Evolutionary conservation across 2,113 vertebrate genomes (phyloP).

Genomic region (Sinosuthora webbiana): DNA sequence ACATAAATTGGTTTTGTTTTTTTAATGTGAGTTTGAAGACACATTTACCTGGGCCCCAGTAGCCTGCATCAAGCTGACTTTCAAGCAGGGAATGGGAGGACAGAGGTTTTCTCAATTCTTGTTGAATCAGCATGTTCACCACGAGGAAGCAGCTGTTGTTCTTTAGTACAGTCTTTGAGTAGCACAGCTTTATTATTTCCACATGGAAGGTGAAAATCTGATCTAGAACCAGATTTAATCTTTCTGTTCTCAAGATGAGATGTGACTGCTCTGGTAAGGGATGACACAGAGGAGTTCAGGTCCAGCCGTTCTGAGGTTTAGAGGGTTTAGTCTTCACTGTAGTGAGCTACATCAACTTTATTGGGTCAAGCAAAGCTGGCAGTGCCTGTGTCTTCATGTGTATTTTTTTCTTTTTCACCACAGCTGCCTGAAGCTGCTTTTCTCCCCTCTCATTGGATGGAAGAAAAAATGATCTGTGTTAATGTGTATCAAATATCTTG

Average conservation of each 20-base stretch:
- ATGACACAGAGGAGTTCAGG: accelerated
- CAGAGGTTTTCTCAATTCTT: neutral
- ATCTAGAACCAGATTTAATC: neutral
- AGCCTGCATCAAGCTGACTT: neutral
- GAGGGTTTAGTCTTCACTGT: neutral
- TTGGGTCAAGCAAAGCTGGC: neutral
- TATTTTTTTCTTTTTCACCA: neutral
- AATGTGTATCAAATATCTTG: neutral
- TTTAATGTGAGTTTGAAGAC: neutral
- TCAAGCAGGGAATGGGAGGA: neutral
- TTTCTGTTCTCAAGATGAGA: neutral
- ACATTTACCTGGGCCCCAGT: neutral
- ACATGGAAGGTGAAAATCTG: neutral
- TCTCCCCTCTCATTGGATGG: neutral
- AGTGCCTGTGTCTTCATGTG: neutral
- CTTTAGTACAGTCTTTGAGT: neutral
- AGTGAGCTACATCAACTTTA: neutral
- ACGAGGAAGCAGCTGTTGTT: neutral
- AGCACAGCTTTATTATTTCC: neutral
- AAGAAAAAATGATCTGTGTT: neutral
- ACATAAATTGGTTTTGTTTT: neutral
- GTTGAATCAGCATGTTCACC: neutral
- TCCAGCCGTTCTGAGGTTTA: neutral
- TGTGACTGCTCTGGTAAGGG: neutral
- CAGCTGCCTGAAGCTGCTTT: neutral